Base-by-base conservation (phyloP, 2,888 invertebrate genomes). In the Ophioninae sp. region DNA sequence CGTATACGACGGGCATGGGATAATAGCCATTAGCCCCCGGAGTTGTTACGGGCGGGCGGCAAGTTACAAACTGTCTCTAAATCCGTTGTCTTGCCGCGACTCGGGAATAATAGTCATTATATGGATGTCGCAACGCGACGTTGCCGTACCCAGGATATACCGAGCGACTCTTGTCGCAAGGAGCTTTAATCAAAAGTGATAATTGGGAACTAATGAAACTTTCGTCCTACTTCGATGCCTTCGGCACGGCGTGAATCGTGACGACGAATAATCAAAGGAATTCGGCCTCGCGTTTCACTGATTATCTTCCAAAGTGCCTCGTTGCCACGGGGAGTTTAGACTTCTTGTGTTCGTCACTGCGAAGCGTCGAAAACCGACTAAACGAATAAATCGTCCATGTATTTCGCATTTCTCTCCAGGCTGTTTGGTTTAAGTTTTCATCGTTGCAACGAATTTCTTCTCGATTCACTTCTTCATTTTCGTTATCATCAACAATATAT, bases 81-180 rank as follows among this genome's bases (percentile, higher is more conserved):
- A 76, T 84, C 68, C 79, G 63, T 74, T 59, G 68, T 78, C 72
- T n/a, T 41, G 44, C 41, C 56, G 37, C 44, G 65, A 56, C 72
- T 56, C 37, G 44, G 37, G 22, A 84, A 84, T 81, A 72, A 84
- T 79, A 81, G 84, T 76, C 23, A 84, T 84, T 67, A 72, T 58
- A 65, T 37, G 44, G 44, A 67, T 76, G 67, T 73, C 68, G 81
- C 64, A 81, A 81, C 58, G 20, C 22, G 20, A 71, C 22, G 51
- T 72, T 75, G 59, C 74, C 37, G 37, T 10, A 44, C 20, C 41
- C 69, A 73, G 41, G 22, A 79, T 65, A 59, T 67, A 51, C 73
- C 30, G 78, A 73, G 71, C 75, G 44, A 79, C 37, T 71, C 75
- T 17, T 61, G 59, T 56, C 9, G 59, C 41, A 17, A 65, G 44